Evolutionary conservation across 2,888 invertebrate genomes (phyloP).

Genomic region (Cotesia congregata): DNA sequence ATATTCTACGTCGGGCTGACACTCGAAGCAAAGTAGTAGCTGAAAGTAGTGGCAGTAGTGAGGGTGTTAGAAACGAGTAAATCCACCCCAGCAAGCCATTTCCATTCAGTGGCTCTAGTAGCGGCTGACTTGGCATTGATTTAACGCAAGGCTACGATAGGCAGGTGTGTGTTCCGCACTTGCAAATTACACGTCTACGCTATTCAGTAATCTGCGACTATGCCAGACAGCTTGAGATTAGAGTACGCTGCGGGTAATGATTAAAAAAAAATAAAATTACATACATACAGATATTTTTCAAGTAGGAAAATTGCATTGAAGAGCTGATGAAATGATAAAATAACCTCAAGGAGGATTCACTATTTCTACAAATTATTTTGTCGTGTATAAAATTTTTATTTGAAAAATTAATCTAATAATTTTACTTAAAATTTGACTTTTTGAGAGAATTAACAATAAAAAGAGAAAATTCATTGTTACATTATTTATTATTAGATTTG

Average conservation of each 20-base stretch:
- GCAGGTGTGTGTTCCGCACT: conserved; percentile 55
- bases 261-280: not conserved
- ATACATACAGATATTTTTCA: conserved; percentile 5
- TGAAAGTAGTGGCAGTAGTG: not conserved
- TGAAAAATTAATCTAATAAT: no score
- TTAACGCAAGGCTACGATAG: conserved; percentile 52
- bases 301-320: not conserved
- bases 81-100: conserved; percentile 46
- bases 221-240: conserved; percentile 43
- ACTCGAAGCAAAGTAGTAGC: not conserved
- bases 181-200: conserved; percentile 56
- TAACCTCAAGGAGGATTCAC: not conserved
- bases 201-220: conserved; percentile 56
- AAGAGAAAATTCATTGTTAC: not conserved
- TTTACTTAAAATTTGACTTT: no score
- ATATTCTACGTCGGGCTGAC: not conserved
- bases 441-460: not conserved
- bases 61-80: conserved; percentile 27
- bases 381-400: no score
- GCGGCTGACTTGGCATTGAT: conserved; percentile 49
- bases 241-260: conserved; percentile 23
- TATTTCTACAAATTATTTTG: no score
- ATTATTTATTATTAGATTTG: not conserved
- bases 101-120: conserved; percentile 23
- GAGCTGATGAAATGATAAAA: not conserved